These are phyloP conservation scores for western clawed frog (Xenopus tropicalis) DNA, from an alignment of 2,113 vertebrate species.

Conservation along the genomic window DNA sequence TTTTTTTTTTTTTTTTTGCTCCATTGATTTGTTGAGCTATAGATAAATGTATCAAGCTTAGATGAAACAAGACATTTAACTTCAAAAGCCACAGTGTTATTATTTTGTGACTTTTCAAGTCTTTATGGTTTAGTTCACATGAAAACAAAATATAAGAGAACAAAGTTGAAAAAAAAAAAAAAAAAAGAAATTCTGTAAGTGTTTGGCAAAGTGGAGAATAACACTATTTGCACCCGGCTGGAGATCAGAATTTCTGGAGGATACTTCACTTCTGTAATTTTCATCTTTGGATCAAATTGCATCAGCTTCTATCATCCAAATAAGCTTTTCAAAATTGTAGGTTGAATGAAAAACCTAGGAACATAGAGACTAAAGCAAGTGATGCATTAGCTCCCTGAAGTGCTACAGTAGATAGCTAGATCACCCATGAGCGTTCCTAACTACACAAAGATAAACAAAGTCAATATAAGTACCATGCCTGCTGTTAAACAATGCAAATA, in stretches of 20 bases:
- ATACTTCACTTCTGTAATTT: constrained; percentile 43
- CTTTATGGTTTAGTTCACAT: constrained; percentile 17
- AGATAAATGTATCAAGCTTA: too few species aligned
- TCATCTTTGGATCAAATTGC: constrained; percentile 43
- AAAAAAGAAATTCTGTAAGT: constrained; percentile 37
- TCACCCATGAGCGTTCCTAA: constrained; percentile 5
- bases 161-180: constrained; percentile 20
- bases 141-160: constrained; percentile 10
- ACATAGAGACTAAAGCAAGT: constrained; percentile 33
- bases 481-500: constrained; percentile 34
- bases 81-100: neutral
- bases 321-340: constrained; percentile 42
- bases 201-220: constrained; percentile 41
- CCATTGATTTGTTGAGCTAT: too few species aligned
- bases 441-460: constrained; percentile 16
- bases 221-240: constrained; percentile 43
- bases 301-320: constrained; percentile 33
- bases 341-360: constrained; percentile 33
- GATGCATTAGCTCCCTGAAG: constrained; percentile 41
- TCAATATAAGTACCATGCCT: constrained; percentile 6
- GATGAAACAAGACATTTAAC: too few species aligned
- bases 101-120: neutral
- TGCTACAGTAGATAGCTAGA: constrained; percentile 2
- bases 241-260: constrained; percentile 39
- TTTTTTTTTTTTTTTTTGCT: too few species aligned